Base-by-base conservation (phyloP, 2,113 vertebrate species). In the Tupaia chinensis region DNA sequence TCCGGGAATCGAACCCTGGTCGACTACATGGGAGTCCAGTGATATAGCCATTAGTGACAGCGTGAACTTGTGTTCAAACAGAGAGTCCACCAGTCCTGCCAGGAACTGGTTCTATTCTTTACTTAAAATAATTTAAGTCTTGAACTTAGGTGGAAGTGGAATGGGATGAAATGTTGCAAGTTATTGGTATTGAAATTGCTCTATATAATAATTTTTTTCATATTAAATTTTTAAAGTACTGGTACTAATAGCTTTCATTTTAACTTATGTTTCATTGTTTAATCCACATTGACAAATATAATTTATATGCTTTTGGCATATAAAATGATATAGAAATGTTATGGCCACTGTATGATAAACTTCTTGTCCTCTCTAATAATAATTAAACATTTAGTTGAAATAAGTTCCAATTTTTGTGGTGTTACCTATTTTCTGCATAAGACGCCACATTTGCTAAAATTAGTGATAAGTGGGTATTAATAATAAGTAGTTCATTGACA, bases 321-420 rank as follows among this genome's bases (percentile, higher is more conserved):
- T 25, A 74, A 65, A 83, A 84, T 58, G 44, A 66, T 44, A 29
- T 11, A 87, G 58, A 92, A 60, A 65, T 74, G 9, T 16, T 20
- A 54, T 65, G 20, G 56, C 53, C 14, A 29, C 6, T 13, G 2
- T 32, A 23, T 76, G 82, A 96, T 89, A 89, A 93, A 96, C 78
- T 86, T 72, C 91, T 12, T 97, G 61, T 93, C 78, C 97, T 92
- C 74, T 96, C 19, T 91, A 61, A 95, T 82, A 96, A 96, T 78
- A 86, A 86, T 95, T 79, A 44, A 92, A 81, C 68, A 85, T 95
- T 97, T 79, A 68, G 1, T 90, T 97, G 97, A 95, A 97, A 96
- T 34, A 89, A 95, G 91, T 97, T 93, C 86, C 0, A 0, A 72
- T 56, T 95, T 92, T 96, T 81, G 80, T 97, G 95, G 56, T 94